Evolutionary conservation across 1,140 invertebrate genomes (phyloP).

Genomic region (Ceratitis capitata): DNA sequence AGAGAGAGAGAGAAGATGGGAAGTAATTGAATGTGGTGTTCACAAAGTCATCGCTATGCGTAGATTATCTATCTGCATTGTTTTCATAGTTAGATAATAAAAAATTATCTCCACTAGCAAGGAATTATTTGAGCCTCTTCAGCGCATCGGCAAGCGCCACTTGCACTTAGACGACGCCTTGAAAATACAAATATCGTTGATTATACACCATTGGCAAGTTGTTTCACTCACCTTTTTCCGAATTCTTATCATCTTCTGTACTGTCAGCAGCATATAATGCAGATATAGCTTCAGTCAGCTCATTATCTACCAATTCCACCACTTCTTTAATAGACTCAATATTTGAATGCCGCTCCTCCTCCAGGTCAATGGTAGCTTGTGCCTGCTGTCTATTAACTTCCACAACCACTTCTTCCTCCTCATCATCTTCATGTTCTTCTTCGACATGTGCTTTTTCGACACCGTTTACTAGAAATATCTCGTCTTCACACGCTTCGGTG

Average conservation of each 20-base stretch:
- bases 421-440: constrained; percentile 42
- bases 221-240: neutral
- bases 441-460: constrained; percentile 36
- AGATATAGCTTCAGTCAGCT: neutral
- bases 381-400: constrained; percentile 31
- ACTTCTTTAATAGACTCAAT: neutral
- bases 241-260: neutral
- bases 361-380: neutral
- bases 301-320: neutral
- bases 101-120: neutral
- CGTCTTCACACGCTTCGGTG: constrained; percentile 49
- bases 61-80: too few species aligned
- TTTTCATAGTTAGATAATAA: neutral
- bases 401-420: neutral
- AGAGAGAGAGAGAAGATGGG: neutral
- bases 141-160: constrained; percentile 2
- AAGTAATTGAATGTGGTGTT: too few species aligned
- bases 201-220: neutral
- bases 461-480: constrained; percentile 36
- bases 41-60: neutral
- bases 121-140: constrained; percentile 6
- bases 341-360: neutral
- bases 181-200: neutral
- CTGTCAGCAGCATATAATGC: neutral
- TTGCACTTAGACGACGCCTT: neutral